phyloP scores from a whole-genome alignment of 2,113 vertebrate genomes.

The Pollimyrus isidori region DNA sequence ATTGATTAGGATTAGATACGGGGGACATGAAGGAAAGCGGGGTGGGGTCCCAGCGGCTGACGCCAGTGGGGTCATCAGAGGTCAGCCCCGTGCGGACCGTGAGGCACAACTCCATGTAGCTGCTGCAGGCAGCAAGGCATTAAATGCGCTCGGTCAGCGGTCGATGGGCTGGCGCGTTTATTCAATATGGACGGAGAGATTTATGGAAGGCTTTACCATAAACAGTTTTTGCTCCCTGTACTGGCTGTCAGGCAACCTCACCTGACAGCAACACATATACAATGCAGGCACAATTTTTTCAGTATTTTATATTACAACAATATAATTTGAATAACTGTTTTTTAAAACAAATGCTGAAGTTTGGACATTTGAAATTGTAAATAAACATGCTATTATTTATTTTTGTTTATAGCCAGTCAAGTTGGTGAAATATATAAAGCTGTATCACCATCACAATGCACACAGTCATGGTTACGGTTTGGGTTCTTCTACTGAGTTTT shows the following conservation, averaged over 20 bases:
- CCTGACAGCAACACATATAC: neutral
- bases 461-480: neutral
- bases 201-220: neutral
- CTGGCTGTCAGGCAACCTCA: neutral
- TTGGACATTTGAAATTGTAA: neutral
- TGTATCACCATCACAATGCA: neutral
- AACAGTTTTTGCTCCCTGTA: neutral
- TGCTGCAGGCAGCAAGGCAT: neutral
- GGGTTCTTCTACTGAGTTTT: neutral
- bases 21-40: neutral
- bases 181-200: neutral
- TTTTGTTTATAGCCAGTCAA: neutral
- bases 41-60: neutral
- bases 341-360: neutral
- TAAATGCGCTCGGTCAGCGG: slow-evolving; percentile 17
- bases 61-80: slow-evolving; percentile 9
- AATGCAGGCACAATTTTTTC: neutral
- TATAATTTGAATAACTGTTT: neutral
- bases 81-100: slow-evolving; percentile 4
- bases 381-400: neutral
- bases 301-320: neutral
- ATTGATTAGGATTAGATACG: neutral
- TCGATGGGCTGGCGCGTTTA: neutral
- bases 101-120: neutral
- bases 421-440: neutral